Evolutionary conservation across 2,113 vertebrate genomes (phyloP), one percentile per base, ranked within the genome.

Genomic region (Acrocephalus arundinaceus): DNA sequence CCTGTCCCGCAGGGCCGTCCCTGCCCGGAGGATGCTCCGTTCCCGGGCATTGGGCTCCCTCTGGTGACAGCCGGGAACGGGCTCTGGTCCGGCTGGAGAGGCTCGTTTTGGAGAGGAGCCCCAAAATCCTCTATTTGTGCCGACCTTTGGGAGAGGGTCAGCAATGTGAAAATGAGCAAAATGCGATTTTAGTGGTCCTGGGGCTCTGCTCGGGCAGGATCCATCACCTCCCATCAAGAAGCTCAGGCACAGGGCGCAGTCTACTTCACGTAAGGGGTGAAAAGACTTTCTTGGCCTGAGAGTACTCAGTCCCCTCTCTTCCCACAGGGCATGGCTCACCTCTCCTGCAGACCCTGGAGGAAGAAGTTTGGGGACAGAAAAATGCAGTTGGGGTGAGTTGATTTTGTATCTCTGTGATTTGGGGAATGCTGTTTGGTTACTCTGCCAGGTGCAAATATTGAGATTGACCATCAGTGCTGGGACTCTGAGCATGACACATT

Each of bases 1-100:
- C n/a, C 6, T 1, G 62, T 11, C 30, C 49, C 1, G 25, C 25
- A 30, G 25, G 52, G 52, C 52, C 28, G 8, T 55, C 30, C 57
- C 24, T 28, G 24, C 45, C 57, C 1, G 28, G 24, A 22, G 87
- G 30, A 70, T 35, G 41, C 20, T 5, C 31, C 27, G 72, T 95
- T 87, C 74, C 77, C 71, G 10, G 67, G 85, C 48, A 4, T 35
- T 7, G 90, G 83, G 94, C 96, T 92, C 96, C 96, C 96, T 73
- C 95, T 96, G 33, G 62, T 55, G 96, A 5, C 75, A 52, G 13
- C 37, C 1, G n/a, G 55, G 17, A 62, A 7, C 14, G 10, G 25
- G 55, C 58, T 23, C 52, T 1, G 39, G 0, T n/a, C 25, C 23
- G 4, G 41, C 52, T 2, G 17, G 10, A 4, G 2, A 0, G n/a